phyloP scores from a whole-genome alignment of 1,140 invertebrate species.

The Orchestia grillus region DNA sequence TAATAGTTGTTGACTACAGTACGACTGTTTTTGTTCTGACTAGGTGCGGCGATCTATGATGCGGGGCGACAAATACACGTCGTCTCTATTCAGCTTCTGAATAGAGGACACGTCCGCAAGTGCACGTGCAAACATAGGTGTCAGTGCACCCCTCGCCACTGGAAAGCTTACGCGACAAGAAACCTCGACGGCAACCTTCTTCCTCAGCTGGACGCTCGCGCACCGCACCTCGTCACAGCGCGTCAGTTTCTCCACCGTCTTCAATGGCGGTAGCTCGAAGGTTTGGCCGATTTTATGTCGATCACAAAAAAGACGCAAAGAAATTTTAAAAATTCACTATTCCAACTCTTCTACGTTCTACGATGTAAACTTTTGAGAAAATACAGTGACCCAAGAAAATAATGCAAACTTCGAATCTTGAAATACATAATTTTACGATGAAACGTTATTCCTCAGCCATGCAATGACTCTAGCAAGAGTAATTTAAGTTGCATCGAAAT shows the following conservation, averaged over 20 bases:
- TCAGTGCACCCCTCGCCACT: not conserved
- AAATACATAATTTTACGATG: not conserved
- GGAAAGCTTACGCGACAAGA: not conserved
- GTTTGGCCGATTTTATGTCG: not conserved
- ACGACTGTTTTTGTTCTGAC: not conserved
- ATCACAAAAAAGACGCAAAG: not conserved
- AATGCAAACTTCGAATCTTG: not conserved
- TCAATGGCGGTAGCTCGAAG: not conserved
- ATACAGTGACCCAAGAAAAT: not conserved
- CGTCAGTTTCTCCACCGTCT: not conserved
- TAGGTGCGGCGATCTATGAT: not conserved
- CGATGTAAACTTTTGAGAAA: not conserved
- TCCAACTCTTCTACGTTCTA: not conserved
- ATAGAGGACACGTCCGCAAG: not conserved
- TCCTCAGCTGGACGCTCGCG: not conserved
- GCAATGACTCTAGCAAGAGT: not conserved
- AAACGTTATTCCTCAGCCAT: not conserved
- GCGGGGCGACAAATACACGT: not conserved
- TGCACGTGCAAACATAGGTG: not conserved
- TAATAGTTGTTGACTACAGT: not conserved
- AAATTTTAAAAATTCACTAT: not conserved
- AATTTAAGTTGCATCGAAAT: not conserved
- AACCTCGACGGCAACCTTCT: not conserved
- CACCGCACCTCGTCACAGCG: not conserved
- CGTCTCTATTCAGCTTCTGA: not conserved